A percentile compares a stretch with the other conserved stretches of the same genome.
Evolutionary conservation across 2,888 invertebrate species (phyloP).

Genomic region (Trichopoda pennipes): DNA sequence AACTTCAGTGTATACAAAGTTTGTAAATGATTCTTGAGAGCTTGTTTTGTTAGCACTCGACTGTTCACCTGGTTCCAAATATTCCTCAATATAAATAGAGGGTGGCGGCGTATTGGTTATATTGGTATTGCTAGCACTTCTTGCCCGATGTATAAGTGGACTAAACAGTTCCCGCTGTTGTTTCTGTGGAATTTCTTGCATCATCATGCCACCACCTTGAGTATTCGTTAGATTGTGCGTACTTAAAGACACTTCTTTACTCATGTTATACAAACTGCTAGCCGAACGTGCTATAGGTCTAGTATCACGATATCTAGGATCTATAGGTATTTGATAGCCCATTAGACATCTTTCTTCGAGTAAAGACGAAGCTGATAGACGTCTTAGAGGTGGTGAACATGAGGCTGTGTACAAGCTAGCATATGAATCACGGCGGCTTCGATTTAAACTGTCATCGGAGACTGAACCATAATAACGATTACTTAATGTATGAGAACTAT

Average conservation of each 20-base stretch:
- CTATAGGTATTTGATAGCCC: slow-evolving; percentile 79
- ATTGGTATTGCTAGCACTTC: slow-evolving; percentile 69
- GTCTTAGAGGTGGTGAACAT: slow-evolving; percentile 75
- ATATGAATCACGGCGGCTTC: slow-evolving; percentile 76
- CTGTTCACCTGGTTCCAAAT: slow-evolving; percentile 72
- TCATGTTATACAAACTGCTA: slow-evolving; percentile 74
- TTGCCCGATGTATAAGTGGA: slow-evolving; percentile 72
- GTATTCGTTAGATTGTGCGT: slow-evolving; percentile 59
- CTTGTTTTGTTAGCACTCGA: slow-evolving; percentile 69
- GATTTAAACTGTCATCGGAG: slow-evolving; percentile 80
- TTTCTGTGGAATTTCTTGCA: slow-evolving; percentile 24
- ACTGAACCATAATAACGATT: slow-evolving; percentile 76
- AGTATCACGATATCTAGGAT: slow-evolving; percentile 80
- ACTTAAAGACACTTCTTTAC: slow-evolving; percentile 62
- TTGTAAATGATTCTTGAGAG: slow-evolving; percentile 77
- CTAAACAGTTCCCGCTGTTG: slow-evolving; percentile 64
- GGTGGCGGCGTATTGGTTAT: slow-evolving; percentile 76
- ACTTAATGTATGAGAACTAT: slow-evolving; percentile 52
- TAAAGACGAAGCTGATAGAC: slow-evolving; percentile 78
- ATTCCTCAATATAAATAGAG: slow-evolving; percentile 80
- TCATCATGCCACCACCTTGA: slow-evolving; percentile 52
- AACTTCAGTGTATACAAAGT: slow-evolving; percentile 76
- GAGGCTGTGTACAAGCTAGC: slow-evolving; percentile 72
- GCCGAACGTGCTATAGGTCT: slow-evolving; percentile 79
- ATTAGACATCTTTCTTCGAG: slow-evolving; percentile 79